phyloP scores from a whole-genome alignment of 2,113 vertebrate species.

The Seriola dumerili region DNA sequence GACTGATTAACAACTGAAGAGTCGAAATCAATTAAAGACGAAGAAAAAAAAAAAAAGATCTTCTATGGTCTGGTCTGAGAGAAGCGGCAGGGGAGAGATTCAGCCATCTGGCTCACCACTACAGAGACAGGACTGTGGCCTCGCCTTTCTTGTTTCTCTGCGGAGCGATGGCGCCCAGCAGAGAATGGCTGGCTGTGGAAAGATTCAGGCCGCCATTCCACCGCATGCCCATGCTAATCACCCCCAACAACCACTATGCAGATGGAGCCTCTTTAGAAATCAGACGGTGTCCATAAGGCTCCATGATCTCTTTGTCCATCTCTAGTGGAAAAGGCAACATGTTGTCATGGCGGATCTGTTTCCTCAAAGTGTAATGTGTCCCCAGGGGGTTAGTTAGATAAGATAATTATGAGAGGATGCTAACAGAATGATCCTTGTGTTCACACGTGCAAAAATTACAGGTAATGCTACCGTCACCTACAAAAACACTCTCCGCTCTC shows the following conservation, averaged over 20 bases:
- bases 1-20: conserved; percentile 23
- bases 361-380: conserved; percentile 33
- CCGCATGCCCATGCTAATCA: conserved; percentile 72
- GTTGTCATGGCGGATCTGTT: conserved; percentile 22
- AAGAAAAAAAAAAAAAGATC: background rate
- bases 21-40: conserved; percentile 30
- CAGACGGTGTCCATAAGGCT: conserved; percentile 71
- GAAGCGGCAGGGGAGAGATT: conserved; percentile 52
- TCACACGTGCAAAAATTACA: conserved; percentile 1
- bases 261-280: conserved; percentile 77
- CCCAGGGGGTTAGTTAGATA: conserved; percentile 33
- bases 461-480: conserved; percentile 1
- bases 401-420: conserved; percentile 36
- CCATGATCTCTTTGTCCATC: conserved; percentile 60
- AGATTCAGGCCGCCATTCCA: conserved; percentile 66
- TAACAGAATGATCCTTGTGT: background rate
- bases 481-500: background rate
- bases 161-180: conserved; percentile 65
- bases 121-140: conserved; percentile 43
- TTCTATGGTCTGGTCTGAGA: conserved; percentile 39
- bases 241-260: conserved; percentile 71
- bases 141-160: conserved; percentile 56
- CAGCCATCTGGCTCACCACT: conserved; percentile 70
- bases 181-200: conserved; percentile 56
- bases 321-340: conserved; percentile 35